Evolutionary conservation across 2,113 vertebrate species (phyloP), one percentile per base, ranked within the genome.

Genomic region (Cebus imitator): DNA sequence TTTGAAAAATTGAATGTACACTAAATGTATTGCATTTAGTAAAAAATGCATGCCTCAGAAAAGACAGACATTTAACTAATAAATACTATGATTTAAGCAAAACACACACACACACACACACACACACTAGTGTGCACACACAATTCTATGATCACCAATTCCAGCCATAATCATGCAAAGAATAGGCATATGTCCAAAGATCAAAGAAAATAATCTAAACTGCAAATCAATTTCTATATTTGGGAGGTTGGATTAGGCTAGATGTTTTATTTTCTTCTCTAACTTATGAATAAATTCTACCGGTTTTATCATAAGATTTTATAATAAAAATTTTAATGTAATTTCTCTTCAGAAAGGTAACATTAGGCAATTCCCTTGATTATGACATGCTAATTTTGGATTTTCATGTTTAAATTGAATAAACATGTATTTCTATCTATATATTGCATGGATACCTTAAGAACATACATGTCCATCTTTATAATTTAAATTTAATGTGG

Each of bases 261-360:
- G 2, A 2, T 84, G 25, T 73, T 27, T 92, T 85, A 81, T 57
- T 89, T 97, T 96, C 35, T 82, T 86, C 30, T 45, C 7, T 92
- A 87, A 64, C 5, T 64, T 64, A 64, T 14, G 61, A 32, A 64
- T 32, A 92, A 94, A 52, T 83, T 5, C 55, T 27, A 79, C 32
- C 58, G 48, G 40, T 81, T 48, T 61, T 83, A 80, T 30, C 35
- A 30, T 25, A 68, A 73, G 37, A 21, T 92, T 76, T 95, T 45
- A 78, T 37, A 95, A 78, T 43, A 92, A 90, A 86, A 0, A 20
- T 90, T 94, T 35, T 35, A 70, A 81, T 64, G 13, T 8, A 5
- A 90, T 80, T 92, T 95, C 2, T 95, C 17, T 95, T 94, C 12
- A 92, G 50, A 30, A 89, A 89, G 58, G 79, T 35, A 25, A 32